A percentile compares a stretch with the other conserved stretches of the same genome.
Evolutionary conservation across 1,140 invertebrate species (phyloP).

Genomic region (Phymastichus coffea): DNA sequence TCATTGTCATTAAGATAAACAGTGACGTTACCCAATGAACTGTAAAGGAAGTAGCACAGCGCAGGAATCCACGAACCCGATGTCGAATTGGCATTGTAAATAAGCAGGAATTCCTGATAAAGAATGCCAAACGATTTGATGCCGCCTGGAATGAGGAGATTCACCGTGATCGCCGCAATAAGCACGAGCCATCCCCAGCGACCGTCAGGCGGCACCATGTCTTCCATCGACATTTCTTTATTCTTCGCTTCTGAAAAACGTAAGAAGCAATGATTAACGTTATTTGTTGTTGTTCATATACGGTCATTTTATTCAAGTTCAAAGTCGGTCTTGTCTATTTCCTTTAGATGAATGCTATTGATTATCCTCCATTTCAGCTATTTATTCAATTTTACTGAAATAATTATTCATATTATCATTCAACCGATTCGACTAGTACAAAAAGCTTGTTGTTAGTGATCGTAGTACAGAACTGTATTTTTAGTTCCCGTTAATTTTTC

Average conservation of each 20-base stretch:
- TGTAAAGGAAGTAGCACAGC: constrained; percentile 82
- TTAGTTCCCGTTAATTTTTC: too few species aligned
- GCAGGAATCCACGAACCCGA: constrained; percentile 83
- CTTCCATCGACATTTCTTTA: constrained; percentile 41
- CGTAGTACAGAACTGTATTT: too few species aligned
- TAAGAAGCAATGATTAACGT: too few species aligned
- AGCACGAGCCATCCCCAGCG: constrained; percentile 84
- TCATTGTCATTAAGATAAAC: neutral
- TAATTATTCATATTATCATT: too few species aligned
- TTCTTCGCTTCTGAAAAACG: constrained; percentile 19
- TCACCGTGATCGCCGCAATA: constrained; percentile 76
- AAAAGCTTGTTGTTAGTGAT: too few species aligned
- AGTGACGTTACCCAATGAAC: constrained; percentile 70
- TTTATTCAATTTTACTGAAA: too few species aligned
- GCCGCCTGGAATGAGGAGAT: constrained; percentile 79
- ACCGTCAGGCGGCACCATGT: constrained; percentile 66
- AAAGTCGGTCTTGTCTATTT: too few species aligned
- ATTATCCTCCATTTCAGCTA: too few species aligned
- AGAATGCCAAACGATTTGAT: constrained; percentile 87
- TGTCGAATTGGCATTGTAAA: constrained; percentile 69
- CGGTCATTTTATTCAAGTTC: too few species aligned
- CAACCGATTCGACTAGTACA: too few species aligned
- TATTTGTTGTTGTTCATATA: too few species aligned
- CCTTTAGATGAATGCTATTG: too few species aligned
- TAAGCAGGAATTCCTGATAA: constrained; percentile 76